Evolutionary conservation across 2,888 invertebrate genomes (phyloP), one percentile per base, ranked within the genome.

Genomic region (Deilephila elpenor): DNA sequence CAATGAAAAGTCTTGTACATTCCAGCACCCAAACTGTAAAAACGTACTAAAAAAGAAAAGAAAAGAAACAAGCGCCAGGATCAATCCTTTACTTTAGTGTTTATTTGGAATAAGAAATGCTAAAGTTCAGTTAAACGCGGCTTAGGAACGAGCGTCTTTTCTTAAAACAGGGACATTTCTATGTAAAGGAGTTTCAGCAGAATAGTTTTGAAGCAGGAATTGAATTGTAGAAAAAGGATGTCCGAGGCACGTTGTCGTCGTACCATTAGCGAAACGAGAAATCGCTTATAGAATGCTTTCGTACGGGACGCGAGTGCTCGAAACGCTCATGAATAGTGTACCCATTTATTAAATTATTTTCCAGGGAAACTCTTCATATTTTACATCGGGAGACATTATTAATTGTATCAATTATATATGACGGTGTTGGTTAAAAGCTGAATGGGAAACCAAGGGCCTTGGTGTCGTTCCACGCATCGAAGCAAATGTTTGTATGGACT

Each of bases 241-340:
- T 83, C 78, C 77, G 81, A 80, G 80, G 81, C 78, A 79, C 78
- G 82, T 80, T 79, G 80, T 81, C 80, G 76, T 75, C 75, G 80
- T 76, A 78, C 86, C 86, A 86, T 87, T 87, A 87, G 85, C 77
- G 82, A 81, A 87, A 86, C 84, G 84, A 86, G 86, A 77, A 81
- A 78, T 78, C 78, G 77, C 78, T 44, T 67, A 67, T 76, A 78
- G 79, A 78, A 78, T 73, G 76, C 71, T 73, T 74, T 73, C 75
- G n/a, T 73, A 34, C 25, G 19, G 44, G 64, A 59, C 56, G 37
- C 25, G 51, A 51, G 44, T 44, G 17, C 67, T 51, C 1, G 44
- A 20, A 64, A 44, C 76, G 72, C 59, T 73, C 71, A n/a, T 62
- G 74, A 73, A 74, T 76, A 37, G 53, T 77, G 77, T 61, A 78